phyloP scores from a whole-genome alignment of 2,888 invertebrate genomes.

The Dastarcus helophoroides region DNA sequence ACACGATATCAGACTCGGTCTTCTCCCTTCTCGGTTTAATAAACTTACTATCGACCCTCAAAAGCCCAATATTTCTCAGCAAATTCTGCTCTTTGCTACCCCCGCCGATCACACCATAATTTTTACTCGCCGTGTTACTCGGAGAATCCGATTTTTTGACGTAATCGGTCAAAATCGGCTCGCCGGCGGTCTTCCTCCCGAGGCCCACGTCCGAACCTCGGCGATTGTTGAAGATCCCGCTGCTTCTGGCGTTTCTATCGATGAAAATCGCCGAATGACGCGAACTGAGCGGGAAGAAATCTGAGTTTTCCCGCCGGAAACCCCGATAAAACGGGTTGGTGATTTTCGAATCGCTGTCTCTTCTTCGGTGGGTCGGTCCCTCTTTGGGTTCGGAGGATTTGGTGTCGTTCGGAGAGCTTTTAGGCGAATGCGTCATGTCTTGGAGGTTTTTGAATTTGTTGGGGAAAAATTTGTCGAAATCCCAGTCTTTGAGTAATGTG shows the following conservation, averaged over 20 bases:
- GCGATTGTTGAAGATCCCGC: slow-evolving; percentile 59
- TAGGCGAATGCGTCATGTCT: slow-evolving; percentile 14
- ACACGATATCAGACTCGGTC: slow-evolving; percentile 78
- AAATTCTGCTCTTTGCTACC: slow-evolving; percentile 31
- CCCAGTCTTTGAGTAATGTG: slow-evolving; percentile 74
- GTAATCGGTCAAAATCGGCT: slow-evolving; percentile 62
- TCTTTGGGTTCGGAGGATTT: slow-evolving; percentile 23
- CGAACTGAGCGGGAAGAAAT: slow-evolving; percentile 66
- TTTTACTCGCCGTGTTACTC: slow-evolving; percentile 29
- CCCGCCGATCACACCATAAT: slow-evolving; percentile 31
- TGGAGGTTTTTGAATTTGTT: slow-evolving; percentile 10
- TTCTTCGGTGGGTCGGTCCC: slow-evolving; percentile 43
- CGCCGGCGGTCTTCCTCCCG: slow-evolving; percentile 45
- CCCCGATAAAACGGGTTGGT: slow-evolving; percentile 59
- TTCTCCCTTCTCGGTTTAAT: slow-evolving; percentile 70
- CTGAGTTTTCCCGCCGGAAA: slow-evolving; percentile 74
- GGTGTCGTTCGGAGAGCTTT: slow-evolving; percentile 16
- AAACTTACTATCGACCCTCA: slow-evolving; percentile 30
- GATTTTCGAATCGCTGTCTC: slow-evolving; percentile 63
- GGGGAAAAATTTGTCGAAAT: slow-evolving; percentile 76
- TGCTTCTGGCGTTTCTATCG: slow-evolving; percentile 46
- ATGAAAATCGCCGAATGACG: slow-evolving; percentile 63
- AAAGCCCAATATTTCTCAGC: slow-evolving; percentile 27
- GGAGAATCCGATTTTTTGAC: slow-evolving; percentile 44
- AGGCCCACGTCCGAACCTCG: slow-evolving; percentile 44